Evolutionary conservation across 1,140 invertebrate species (phyloP), one percentile per base, ranked within the genome.

Genomic region (Drosophila teissieri): DNA sequence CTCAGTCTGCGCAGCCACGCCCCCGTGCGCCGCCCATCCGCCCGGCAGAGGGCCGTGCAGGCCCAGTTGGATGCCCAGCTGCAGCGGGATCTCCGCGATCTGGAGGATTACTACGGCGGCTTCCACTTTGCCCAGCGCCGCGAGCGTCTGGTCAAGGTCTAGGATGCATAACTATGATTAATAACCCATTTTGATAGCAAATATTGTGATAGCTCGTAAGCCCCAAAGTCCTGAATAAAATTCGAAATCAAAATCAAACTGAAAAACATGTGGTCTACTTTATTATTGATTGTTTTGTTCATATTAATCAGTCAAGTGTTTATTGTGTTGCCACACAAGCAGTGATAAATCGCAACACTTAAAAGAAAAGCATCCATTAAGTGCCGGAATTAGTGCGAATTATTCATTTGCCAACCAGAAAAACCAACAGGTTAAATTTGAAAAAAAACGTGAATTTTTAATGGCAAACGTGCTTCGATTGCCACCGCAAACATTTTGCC

Each of bases 31-130:
- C 84, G 85, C 3, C 54, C 78, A 0, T 64, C 52, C 3, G 36
- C 80, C 7, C 68, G 84, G 1, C 76, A 88, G 37, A 68, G 27
- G 48, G 72, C 75, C 6, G 84, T 46, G 5, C 77, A 85, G 24
- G 69, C 73, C 14, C 49, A 62, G 8, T 37, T 81, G 37, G 85
- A 90, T 15, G 60, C 57, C 3, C 80, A 90, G 40, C 46, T 90
- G 53, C 42, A 90, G 22, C 63, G 70, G 27, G 85, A 90, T 7
- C 53, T 90, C 0, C 45, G 67, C 44, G 85, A 90, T 40, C 67
- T 90, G 40, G 78, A 90, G 74, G 85, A 90, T 11, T 90, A 90
- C 67, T 90, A 90, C 14, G 85, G 85, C 5, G 84, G 64, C 31
- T 89, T 89, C n/a, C 73, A 89, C 48, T 88, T 72, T 52, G 73